Conservation (phyloP, 2,888 invertebrate species). For the Dolichopus griseipennis region DNA sequence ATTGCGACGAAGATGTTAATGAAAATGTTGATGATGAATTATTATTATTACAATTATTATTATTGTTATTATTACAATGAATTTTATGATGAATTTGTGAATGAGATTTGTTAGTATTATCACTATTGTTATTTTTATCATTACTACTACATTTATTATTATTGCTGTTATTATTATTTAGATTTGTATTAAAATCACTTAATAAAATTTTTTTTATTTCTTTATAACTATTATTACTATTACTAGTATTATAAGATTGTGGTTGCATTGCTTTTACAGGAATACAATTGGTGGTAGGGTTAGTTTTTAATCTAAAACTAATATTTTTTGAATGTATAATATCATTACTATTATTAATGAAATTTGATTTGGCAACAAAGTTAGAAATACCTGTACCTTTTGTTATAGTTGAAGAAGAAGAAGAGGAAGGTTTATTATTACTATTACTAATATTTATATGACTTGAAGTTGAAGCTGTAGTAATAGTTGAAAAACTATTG, state of each 20-base stretch:
- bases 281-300: constrained; percentile 14
- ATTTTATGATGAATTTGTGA: constrained; percentile 17
- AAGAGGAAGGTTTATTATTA: constrained; percentile 21
- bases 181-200: constrained; percentile 17
- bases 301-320: constrained; percentile 17
- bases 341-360: constrained; percentile 19
- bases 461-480: constrained; percentile 21
- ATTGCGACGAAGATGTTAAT: constrained; percentile 16
- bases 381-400: constrained; percentile 21
- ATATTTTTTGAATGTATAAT: constrained; percentile 27
- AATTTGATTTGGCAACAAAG: constrained; percentile 16
- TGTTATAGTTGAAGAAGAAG: constrained; percentile 17
- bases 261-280: constrained; percentile 15
- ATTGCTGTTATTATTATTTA: constrained; percentile 14
- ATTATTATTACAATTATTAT: constrained; percentile 27
- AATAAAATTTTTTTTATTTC: constrained; percentile 10
- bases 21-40: constrained; percentile 16
- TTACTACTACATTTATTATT: constrained; percentile 12
- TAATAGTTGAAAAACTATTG: constrained; percentile 22
- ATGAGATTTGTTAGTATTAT: constrained; percentile 13
- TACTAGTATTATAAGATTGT: constrained; percentile 22
- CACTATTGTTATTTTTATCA: constrained; percentile 13
- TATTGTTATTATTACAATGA: constrained; percentile 19
- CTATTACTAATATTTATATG: constrained; percentile 21
- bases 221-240: constrained; percentile 12